Evolutionary conservation across 1,140 invertebrate genomes (phyloP), one percentile per base, ranked within the genome.

Genomic region (Trachymyrmex septentrionalis): DNA sequence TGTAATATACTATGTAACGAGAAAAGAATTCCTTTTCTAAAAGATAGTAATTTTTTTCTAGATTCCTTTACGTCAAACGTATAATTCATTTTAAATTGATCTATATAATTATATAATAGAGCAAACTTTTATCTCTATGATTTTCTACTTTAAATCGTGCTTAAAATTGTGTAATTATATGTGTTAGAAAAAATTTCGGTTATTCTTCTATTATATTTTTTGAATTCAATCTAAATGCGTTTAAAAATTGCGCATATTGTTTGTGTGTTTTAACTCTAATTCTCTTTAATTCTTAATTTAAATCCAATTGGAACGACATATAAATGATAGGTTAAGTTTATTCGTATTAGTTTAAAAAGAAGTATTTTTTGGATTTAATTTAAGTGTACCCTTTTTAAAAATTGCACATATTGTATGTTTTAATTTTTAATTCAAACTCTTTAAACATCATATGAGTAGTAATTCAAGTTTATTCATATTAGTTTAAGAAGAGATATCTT

Each of bases 51-150:
- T 75, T 59, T 59, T 59, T 75, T 57, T 75, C 30, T 12, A 38
- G 48, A 24, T 59, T 73, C 16, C 38, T 77, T 77, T n/a, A 44
- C 59, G 24, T 77, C 55, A 21, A 77, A 34, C n/a, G 5, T 77
- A 30, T 50, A 78, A 50, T n/a, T 16, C 30, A 16, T 38, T 2
- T 57, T 44, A 44, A 76, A 44, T 66, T 21, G 21, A 77, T 73
- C 71, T 34, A 21, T 66, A 48, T 48, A 48, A 78, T 50, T 66
- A n/a, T n/a, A n/a, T n/a, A n/a, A n/a, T 27, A 10, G 19, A 12
- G 7, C 38, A 30, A 24, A n/a, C n/a, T 16, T 30, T 10, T 64
- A n/a, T 10, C 12, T 64, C 10, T 30, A 48, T 77, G 19, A 66
- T 48, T 66, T 78, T 66, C 6, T 9, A 21, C 21, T 14, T 76